Evolutionary conservation across 2,113 vertebrate genomes (phyloP), one percentile per base, ranked within the genome.

Genomic region (Mugil cephalus): DNA sequence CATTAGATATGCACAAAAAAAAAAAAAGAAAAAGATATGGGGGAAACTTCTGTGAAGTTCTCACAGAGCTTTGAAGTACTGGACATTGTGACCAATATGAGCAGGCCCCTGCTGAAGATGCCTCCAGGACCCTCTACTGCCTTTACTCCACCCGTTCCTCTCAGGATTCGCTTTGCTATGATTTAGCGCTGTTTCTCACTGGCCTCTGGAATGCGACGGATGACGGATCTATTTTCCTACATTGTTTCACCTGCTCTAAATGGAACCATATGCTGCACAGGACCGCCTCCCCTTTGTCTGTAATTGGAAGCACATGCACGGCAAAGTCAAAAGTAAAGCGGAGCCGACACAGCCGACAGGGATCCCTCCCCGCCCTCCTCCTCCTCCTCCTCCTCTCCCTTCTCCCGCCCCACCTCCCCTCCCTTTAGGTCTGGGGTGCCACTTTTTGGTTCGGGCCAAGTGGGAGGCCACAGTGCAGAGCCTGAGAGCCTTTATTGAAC

Each of bases 241-340:
- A 95, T 94, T 95, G 94, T 94, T 95, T 94, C 91, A 93, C 91
- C 90, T 91, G 91, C 87, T 93, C 85, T 93, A 94, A 94, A 91
- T 82, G 80, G 90, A 94, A 93, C 90, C 92, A 95, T 85, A 93
- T 89, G 88, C 82, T 69, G 84, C 52, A 67, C 84, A 83, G 82
- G 72, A 85, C 84, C 75, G 77, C 87, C 86, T 91, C 66, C 84
- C 68, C 87, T 91, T 89, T 84, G 88, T 87, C 85, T 82, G 55
- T 94, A 92, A 95, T 95, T 90, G 89, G 88, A 94, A 94, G 89
- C 92, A 93, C 85, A 94, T 93, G 88, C 74, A 85, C 42, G 12
- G 60, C 24, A 59, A 82, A 86, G 82, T 69, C 66, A 52, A 82
- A 66, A 86, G 74, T 52, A 79, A 77, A 84, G 73, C 39, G 8